A percentile compares a stretch with the other conserved stretches of the same genome.
These are phyloP conservation scores for Belonocnema kinseyi DNA, from an alignment of 1,140 invertebrate species.

Conservation along the genomic window DNA sequence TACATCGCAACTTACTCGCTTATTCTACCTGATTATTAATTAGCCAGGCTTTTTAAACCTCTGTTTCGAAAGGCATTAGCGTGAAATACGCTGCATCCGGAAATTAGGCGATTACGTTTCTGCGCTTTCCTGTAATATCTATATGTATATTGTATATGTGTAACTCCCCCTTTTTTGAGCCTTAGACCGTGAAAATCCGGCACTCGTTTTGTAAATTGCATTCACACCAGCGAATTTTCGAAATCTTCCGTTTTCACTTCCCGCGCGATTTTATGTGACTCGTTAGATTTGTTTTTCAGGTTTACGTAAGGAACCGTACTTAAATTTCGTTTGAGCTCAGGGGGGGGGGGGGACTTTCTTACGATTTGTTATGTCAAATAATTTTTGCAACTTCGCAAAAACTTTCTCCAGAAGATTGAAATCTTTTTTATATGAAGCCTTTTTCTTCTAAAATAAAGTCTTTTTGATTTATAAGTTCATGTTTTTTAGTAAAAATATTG, in stretches of 20 bases:
- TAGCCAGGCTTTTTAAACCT: slow-evolving; percentile 24
- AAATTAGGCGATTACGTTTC: slow-evolving; percentile 14
- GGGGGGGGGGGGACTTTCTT: no score
- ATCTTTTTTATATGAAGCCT: no score
- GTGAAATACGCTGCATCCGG: slow-evolving; percentile 17
- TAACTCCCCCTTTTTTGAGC: not conserved
- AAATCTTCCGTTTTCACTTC: slow-evolving; percentile 6
- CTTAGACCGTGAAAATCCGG: slow-evolving; percentile 21
- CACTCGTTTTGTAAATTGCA: not conserved
- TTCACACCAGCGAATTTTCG: not conserved
- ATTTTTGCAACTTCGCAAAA: no score
- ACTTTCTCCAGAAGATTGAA: no score
- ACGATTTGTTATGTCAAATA: no score
- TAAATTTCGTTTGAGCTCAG: no score
- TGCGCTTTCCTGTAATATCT: slow-evolving; percentile 3
- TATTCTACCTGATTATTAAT: slow-evolving; percentile 26
- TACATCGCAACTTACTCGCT: slow-evolving; percentile 20
- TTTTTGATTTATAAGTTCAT: no score
- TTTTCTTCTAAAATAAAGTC: no score
- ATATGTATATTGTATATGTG: not conserved
- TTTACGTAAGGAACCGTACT: no score
- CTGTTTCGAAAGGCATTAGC: slow-evolving; percentile 8
- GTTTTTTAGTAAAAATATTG: no score
- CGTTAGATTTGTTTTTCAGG: no score
- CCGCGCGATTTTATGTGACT: no score